Percentiles rank a stretch among this genome's conserved stretches.
phyloP scores from a whole-genome alignment of 2,797 vertebrate species.

The Meriones psammophilus region DNA sequence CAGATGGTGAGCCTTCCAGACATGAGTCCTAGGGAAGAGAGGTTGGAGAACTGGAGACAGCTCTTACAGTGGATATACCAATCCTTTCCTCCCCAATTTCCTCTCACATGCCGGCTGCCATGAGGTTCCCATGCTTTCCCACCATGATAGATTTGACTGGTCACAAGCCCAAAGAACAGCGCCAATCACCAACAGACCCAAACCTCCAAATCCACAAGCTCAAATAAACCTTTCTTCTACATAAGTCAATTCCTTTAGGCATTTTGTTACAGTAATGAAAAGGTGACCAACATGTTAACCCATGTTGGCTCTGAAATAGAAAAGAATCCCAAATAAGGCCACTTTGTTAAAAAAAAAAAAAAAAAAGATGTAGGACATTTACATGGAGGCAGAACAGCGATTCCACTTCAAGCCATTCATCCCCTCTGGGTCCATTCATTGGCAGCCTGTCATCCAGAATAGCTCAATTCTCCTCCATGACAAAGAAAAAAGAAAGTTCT shows the following conservation, averaged over 20 bases:
- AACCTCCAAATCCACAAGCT: not conserved
- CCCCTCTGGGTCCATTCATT: too few relatives aligned
- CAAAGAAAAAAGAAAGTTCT: not conserved
- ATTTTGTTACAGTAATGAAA: not conserved
- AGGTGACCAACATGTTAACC: not conserved
- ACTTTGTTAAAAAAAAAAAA: not conserved
- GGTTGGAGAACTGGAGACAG: too few relatives aligned
- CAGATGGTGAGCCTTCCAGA: not conserved
- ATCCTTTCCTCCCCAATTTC: too few relatives aligned
- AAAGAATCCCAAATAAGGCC: slow-evolving; percentile 25
- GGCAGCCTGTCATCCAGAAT: not conserved
- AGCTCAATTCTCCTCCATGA: not conserved
- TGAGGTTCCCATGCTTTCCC: not conserved
- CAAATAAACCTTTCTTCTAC: not conserved
- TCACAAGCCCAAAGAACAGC: not conserved
- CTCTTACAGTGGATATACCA: not conserved
- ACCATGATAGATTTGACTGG: not conserved
- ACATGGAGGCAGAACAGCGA: not conserved
- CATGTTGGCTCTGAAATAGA: not conserved
- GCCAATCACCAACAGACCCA: not conserved
- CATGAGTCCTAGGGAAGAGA: not conserved
- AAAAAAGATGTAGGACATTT: not conserved
- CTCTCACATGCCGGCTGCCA: not conserved
- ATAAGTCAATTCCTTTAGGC: not conserved
- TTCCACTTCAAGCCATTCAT: too few relatives aligned